Evolutionary conservation across 2,888 invertebrate species (phyloP), one percentile per base, ranked within the genome.

Genomic region (Nematopogon swammerdamellus): DNA sequence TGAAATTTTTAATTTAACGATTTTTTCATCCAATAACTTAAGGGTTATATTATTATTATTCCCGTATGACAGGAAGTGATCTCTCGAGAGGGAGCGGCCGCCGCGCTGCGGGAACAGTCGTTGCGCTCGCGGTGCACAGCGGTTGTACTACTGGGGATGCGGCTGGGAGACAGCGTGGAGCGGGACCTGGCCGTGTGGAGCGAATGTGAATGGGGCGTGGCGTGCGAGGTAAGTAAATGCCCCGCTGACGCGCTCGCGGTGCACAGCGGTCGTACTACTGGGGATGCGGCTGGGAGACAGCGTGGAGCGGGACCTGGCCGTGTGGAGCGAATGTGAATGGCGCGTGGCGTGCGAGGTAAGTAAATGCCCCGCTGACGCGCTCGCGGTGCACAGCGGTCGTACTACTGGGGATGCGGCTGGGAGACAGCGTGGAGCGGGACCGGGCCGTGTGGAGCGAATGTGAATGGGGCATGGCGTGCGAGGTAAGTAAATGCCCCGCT

Each of bases 111-210:
- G 11, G 68, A 72, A 50, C 85, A 85, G 57, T 73, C 84, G 11
- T 47, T 53, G 1, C 60, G 64, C 6, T 63, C 67, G 1, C 62
- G 73, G 16, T 81, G 79, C 51, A 56, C 63, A 14, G 58, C 82
- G 1, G 68, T 84, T 0, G 56, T 89, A 2, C 63, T 89, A 0
- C 70, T 90, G 18, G 90, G 90, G 4, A 81, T 89, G 74, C 75
- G 81, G 49, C 68, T 86, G 0, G 61, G 63, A 0, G 66, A 64
- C 3, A 72, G 68, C 1, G 68, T 86, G 4, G 62, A 65, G 47
- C 74, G 89, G 49, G 89, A 90, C 62, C 60, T 85, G 1, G 88
- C 83, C 1, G 59, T 88, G 1, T 82, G 79, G 51, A 59, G 67
- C 30, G 57, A 64, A 0, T 55, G 50, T 3, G 58, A 64, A n/a